A percentile compares a stretch with the other conserved stretches of the same genome.
phyloP scores from a whole-genome alignment of 2,113 vertebrate species.

The Xenotilapia leptura region DNA sequence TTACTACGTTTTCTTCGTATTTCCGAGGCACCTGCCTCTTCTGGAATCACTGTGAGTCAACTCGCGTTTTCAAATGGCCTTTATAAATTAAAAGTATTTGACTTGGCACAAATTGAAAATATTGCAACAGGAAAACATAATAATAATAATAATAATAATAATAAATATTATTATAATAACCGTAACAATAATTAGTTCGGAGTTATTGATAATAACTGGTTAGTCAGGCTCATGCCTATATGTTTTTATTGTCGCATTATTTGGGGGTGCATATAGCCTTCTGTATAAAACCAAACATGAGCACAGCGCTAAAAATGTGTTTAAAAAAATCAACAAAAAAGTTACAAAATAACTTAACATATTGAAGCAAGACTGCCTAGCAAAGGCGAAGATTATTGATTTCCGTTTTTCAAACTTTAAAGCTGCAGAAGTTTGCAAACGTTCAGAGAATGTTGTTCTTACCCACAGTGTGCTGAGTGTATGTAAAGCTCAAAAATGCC shows the following conservation, averaged over 20 bases:
- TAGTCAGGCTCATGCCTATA: neutral
- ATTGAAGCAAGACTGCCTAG: accelerated
- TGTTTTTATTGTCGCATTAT: neutral
- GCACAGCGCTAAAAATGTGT: neutral
- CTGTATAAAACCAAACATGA: neutral
- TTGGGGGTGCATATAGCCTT: neutral
- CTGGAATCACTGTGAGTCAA: neutral
- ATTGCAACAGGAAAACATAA: neutral
- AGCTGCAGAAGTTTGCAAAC: neutral
- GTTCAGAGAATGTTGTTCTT: neutral
- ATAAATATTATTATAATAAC: neutral
- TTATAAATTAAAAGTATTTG: neutral
- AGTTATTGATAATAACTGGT: neutral
- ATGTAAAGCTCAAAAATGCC: neutral
- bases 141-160: neutral
- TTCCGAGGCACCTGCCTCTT: neutral
- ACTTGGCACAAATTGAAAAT: neutral
- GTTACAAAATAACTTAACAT: neutral
- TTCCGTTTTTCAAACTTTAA: neutral
- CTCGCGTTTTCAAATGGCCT: neutral
- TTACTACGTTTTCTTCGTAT: neutral
- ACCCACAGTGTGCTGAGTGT: neutral
- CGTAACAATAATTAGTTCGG: neutral
- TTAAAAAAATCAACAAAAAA: neutral
- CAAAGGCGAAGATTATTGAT: accelerated